Evolutionary conservation across 2,888 invertebrate genomes (phyloP).

Genomic region (Protonemura montana): DNA sequence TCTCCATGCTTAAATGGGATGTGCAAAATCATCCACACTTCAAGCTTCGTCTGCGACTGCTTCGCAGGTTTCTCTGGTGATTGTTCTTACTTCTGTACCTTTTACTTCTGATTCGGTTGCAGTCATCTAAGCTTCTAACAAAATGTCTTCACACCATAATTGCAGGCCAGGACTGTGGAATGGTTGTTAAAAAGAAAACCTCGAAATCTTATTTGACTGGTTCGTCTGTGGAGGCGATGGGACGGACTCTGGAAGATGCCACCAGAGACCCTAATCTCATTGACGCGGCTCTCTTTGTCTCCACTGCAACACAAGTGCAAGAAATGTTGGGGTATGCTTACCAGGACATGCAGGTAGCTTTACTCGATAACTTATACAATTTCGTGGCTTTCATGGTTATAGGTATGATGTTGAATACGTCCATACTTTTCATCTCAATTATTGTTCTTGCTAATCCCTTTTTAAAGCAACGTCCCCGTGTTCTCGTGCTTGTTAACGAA

Average conservation of each 20-base stretch:
- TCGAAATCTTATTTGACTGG: constrained; percentile 60
- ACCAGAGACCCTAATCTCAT: constrained; percentile 33
- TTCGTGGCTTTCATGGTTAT: neutral
- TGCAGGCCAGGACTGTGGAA: constrained; percentile 61
- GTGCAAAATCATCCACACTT: constrained; percentile 37
- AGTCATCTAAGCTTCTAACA: too few species aligned
- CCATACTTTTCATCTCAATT: too few species aligned
- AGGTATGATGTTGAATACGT: too few species aligned
- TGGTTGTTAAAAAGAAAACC: constrained; percentile 62
- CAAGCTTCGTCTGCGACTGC: constrained; percentile 42
- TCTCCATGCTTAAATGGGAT: constrained; percentile 1
- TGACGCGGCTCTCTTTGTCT: constrained; percentile 12
- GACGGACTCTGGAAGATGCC: constrained; percentile 13
- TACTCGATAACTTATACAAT: neutral
- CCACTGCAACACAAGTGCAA: constrained; percentile 17
- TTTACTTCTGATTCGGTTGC: too few species aligned
- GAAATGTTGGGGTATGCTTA: constrained; percentile 23
- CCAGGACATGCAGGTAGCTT: constrained; percentile 17
- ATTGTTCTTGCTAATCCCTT: too few species aligned
- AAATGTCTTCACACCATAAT: constrained; percentile 42
- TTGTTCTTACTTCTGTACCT: too few species aligned
- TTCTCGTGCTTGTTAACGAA: too few species aligned
- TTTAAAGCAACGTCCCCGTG: too few species aligned
- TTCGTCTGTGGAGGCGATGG: constrained; percentile 55
- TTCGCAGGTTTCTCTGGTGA: constrained; percentile 44